phyloP scores from a whole-genome alignment of 2,797 vertebrate species.

The Acipenser transmontanus region DNA sequence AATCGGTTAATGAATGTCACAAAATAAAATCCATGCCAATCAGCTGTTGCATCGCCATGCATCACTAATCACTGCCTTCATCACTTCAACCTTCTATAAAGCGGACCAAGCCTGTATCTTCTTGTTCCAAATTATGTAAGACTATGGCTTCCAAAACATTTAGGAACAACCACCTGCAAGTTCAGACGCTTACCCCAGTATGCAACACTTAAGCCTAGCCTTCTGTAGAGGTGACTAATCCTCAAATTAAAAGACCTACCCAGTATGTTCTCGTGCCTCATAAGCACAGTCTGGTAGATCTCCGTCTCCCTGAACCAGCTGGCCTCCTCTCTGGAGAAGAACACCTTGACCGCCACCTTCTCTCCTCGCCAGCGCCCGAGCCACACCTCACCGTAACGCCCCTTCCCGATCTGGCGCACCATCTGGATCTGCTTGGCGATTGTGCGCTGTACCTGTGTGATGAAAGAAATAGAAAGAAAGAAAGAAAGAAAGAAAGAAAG shows the following conservation, averaged over 20 bases:
- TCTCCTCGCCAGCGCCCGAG: slow-evolving; percentile 95
- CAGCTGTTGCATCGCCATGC: too few relatives aligned
- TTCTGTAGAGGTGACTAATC: too few relatives aligned
- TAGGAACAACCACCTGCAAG: too few relatives aligned
- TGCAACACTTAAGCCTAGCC: too few relatives aligned
- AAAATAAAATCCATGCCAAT: too few relatives aligned
- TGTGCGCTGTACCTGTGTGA: slow-evolving; percentile 83
- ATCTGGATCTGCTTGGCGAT: slow-evolving; percentile 97
- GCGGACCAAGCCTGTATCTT: too few relatives aligned
- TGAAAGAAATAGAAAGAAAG: background rate
- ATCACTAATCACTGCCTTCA: too few relatives aligned
- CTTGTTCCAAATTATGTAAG: too few relatives aligned
- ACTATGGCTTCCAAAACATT: too few relatives aligned
- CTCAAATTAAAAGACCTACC: slow-evolving; percentile 51
- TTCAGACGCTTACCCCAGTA: too few relatives aligned
- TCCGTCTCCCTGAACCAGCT: slow-evolving; percentile 97
- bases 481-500: background rate
- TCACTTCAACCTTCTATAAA: too few relatives aligned
- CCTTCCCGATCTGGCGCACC: slow-evolving; percentile 89
- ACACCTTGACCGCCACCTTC: slow-evolving; percentile 94
- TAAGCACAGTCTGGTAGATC: slow-evolving; percentile 94
- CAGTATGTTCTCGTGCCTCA: slow-evolving; percentile 94
- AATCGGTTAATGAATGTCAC: too few relatives aligned
- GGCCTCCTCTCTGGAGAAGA: slow-evolving; percentile 90
- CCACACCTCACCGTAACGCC: slow-evolving; percentile 93